Evolutionary conservation across 2,888 invertebrate genomes (phyloP).

Genomic region (Drosophila trichaetosa): DNA sequence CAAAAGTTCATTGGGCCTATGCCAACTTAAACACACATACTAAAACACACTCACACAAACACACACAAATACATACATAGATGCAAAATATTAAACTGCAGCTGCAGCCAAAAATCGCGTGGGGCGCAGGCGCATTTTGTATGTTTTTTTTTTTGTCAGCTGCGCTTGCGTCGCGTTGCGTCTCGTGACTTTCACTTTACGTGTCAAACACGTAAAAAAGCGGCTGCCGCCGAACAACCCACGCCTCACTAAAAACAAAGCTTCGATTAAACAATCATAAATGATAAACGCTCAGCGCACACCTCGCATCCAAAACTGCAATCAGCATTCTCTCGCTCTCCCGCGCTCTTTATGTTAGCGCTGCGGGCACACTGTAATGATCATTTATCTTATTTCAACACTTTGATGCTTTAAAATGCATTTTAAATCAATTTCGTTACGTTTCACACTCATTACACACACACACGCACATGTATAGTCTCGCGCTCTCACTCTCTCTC

Average conservation of each 20-base stretch:
- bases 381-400: conserved; percentile 81
- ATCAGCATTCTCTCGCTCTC: conserved; percentile 17
- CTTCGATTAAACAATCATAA: conserved; percentile 37
- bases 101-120: conserved; percentile 36
- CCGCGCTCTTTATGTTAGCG: conserved; percentile 14
- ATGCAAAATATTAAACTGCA: conserved; percentile 12
- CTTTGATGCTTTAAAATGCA: conserved; percentile 78
- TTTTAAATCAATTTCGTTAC: conserved; percentile 81
- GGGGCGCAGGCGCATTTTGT: conserved; percentile 32
- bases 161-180: conserved; percentile 29
- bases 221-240: conserved; percentile 55
- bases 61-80: neutral
- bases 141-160: conserved; percentile 41
- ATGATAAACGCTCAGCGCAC: conserved; percentile 28
- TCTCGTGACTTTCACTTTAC: conserved; percentile 67
- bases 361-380: conserved; percentile 56
- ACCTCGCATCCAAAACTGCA: conserved; percentile 25
- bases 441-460: conserved; percentile 44
- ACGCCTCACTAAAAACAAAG: conserved; percentile 44
- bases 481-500: conserved; percentile 3
- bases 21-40: conserved; percentile 22
- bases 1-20: conserved; percentile 60
- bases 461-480: conserved; percentile 11
- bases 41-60: neutral
- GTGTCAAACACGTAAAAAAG: conserved; percentile 67